Evolutionary conservation across 35 echinoderm and acorn worm species (phyloP), one percentile per base, ranked within the genome.

Genomic region (Apostichopus californicus): DNA sequence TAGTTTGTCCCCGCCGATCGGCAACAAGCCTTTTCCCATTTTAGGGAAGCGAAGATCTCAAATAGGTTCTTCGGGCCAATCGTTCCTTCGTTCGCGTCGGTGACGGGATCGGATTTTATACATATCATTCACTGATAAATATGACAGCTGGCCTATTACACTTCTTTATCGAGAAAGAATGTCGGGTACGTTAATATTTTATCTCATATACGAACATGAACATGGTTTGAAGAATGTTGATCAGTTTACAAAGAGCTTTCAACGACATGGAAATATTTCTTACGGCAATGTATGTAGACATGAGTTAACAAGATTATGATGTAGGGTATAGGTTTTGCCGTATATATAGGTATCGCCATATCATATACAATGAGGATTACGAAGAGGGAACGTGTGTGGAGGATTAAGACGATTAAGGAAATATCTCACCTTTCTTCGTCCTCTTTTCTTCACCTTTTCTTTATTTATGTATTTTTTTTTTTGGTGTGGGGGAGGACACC

Each of bases 151-250:
- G 71, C 71, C 21, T n/a, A 22, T 22, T 75, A n/a, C 15, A 20
- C 71, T 75, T 75, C 58, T 12, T n/a, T 18, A 75, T 75, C 15
- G 71, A 75, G 71, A 18, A 75, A 75, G 71, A 75, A 75, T 75
- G 71, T 75, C 71, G 71, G 71, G 71, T 75, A 75, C 71, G 71
- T 75, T 18, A 68, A 75, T 22, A 75, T 75, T 75, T 75, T 75
- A 75, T 75, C 71, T 75, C 24, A 61, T 68, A 14, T 68, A 68
- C 64, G 6, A 68, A 68, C 64, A 68, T 75, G 71, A n/a, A 18
- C 71, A 7, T 75, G 71, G 71, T 21, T 75, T 75, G 13, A 75
- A 75, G 71, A 75, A 75, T 75, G 71, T 75, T 75, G 71, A 75
- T 75, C 21, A 22, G 11, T 75, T 18, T 22, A 6, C 15, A 18